A percentile compares a stretch with the other conserved stretches of the same genome.
phyloP scores from a whole-genome alignment of 2,797 vertebrate species.

The Pogonophryne albipinna region DNA sequence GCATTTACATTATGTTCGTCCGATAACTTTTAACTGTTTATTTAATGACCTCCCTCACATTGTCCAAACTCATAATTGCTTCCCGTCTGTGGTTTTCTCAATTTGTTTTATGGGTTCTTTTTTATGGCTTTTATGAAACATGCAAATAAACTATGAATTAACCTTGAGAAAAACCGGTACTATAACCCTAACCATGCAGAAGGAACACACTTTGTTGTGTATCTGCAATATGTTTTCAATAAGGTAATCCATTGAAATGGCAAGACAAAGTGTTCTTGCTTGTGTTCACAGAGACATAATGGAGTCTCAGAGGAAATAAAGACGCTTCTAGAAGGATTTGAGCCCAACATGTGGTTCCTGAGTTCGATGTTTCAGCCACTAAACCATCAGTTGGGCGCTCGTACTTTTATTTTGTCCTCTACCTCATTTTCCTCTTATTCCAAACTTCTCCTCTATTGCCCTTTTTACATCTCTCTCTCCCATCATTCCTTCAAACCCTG shows the following conservation, averaged over 20 bases:
- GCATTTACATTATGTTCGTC: too few relatives aligned
- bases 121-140: too few relatives aligned
- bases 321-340: conserved; percentile 52
- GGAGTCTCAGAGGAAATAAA: conserved; percentile 41
- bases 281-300: conserved; percentile 25
- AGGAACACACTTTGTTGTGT: conserved; percentile 18
- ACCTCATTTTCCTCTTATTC: conserved; percentile 64
- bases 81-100: too few relatives aligned
- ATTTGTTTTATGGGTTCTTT: too few relatives aligned
- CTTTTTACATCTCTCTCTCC: conserved; percentile 25
- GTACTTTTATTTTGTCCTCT: conserved; percentile 60
- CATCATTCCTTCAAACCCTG: conserved; percentile 39
- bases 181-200: too few relatives aligned
- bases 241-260: conserved; percentile 15
- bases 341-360: conserved; percentile 61
- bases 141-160: too few relatives aligned
- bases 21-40: neutral
- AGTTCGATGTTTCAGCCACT: conserved; percentile 55
- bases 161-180: too few relatives aligned
- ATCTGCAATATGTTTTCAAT: conserved; percentile 28
- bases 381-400: conserved; percentile 61
- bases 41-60: conserved; percentile 1
- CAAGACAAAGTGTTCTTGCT: conserved; percentile 36
- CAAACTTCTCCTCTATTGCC: conserved; percentile 21
- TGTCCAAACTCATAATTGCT: conserved; percentile 20